These are phyloP conservation scores for Calyptomena viridis DNA, from an alignment of 2,113 vertebrate species.

Conservation along the genomic window DNA sequence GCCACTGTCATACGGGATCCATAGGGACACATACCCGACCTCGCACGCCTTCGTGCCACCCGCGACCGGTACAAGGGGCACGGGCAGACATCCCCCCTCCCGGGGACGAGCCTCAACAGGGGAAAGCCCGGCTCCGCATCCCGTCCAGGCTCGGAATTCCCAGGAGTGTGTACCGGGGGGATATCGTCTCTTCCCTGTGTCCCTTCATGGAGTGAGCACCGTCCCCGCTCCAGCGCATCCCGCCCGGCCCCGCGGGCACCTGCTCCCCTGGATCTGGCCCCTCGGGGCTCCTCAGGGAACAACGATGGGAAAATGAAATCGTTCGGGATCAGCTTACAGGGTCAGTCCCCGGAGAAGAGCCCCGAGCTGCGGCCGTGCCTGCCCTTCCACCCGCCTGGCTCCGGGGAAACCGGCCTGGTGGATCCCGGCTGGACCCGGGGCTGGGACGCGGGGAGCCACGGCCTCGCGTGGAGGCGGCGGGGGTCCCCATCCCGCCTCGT, in stretches of 20 bases:
- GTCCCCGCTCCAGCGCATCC: rapidly evolving
- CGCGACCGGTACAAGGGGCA: rapidly evolving
- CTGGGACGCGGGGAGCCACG: neutral
- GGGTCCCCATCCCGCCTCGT: neutral
- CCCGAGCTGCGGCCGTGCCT: neutral
- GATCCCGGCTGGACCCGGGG: neutral
- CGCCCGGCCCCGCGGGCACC: neutral
- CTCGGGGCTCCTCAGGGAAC: neutral
- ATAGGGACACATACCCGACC: rapidly evolving
- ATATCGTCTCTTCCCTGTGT: neutral
- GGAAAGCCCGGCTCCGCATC: neutral
- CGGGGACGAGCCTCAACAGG: neutral
- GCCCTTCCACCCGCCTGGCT: neutral
- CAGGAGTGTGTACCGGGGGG: rapidly evolving
- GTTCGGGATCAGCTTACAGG: neutral
- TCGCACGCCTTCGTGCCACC: neutral
- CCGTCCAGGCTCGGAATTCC: neutral
- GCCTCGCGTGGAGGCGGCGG: rapidly evolving
- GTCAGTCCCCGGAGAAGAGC: neutral
- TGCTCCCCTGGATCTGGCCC: neutral
- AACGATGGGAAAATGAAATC: neutral
- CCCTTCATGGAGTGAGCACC: neutral
- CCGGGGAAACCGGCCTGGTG: neutral
- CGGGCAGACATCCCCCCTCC: neutral
- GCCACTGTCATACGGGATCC: rapidly evolving